Evolutionary conservation across 2,888 invertebrate genomes (phyloP), one percentile per base, ranked within the genome.

Genomic region (Dryobotodes eremita): DNA sequence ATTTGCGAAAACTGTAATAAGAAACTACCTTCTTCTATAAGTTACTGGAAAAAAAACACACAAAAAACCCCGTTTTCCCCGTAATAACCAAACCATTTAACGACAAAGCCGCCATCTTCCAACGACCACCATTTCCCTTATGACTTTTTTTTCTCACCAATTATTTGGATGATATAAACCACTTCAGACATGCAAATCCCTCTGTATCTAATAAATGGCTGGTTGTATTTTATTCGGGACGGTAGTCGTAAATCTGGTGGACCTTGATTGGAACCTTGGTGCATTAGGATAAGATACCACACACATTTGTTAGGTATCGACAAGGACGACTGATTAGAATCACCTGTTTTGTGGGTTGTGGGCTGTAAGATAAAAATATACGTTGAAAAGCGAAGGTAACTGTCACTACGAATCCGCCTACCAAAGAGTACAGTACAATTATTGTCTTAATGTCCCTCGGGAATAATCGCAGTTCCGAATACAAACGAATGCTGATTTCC

Each of bases 181-280:
- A 62, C 73, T 84, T 64, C 61, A 66, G 75, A 78, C 76, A 90
- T 90, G 92, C 90, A 92, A 92, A 92, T 91, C 88, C 87, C 70
- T 66, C 84, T 82, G 79, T 77, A 77, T 84, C 87, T 87, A 88
- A 92, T 86, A 89, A 90, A 92, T 92, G 79, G 88, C 59, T 77
- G 80, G 88, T 86, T 88, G 88, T 91, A 91, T 91, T 91, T 92
- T 90, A 90, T 90, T 88, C 89, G 76, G 84, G 77, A 87, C 83
- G 88, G 88, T 86, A 87, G 80, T 86, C 89, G 89, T 93, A 92
- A 92, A 92, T 92, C 87, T 87, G 77, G 79, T 53, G 73, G 76
- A 80, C 75, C 86, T 88, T 91, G 92, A 92, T 92, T 91, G 90
- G 88, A 85, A 86, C 80, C 86, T 62, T 61, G 36, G 53, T 74